phyloP scores from a whole-genome alignment of 2,888 invertebrate genomes.

The Yponomeuta sedellus region DNA sequence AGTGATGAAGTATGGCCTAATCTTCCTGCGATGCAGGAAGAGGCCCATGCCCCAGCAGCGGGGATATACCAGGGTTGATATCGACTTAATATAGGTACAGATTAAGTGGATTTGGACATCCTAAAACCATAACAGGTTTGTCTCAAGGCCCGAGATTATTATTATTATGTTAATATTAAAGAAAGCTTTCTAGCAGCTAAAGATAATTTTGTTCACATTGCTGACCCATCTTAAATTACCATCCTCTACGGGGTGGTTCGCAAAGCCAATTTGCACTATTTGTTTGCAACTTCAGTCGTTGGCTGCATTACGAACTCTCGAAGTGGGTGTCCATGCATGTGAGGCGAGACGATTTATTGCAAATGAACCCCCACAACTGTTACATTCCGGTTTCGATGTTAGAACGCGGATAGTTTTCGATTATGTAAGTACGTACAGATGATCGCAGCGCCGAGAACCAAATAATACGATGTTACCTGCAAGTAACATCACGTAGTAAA shows the following conservation, averaged over 20 bases:
- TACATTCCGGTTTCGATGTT: neutral
- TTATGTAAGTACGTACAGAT: neutral
- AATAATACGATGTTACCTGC: neutral
- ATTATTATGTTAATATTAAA: too few species aligned
- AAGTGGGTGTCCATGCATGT: neutral
- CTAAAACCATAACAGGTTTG: too few species aligned
- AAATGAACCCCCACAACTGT: neutral
- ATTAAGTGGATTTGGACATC: too few species aligned
- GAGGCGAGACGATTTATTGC: neutral
- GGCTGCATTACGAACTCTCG: neutral
- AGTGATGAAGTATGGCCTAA: too few species aligned
- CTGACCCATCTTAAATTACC: neutral
- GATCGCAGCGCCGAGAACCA: neutral
- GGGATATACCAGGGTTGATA: too few species aligned
- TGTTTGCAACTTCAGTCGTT: neutral
- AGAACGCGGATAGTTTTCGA: neutral
- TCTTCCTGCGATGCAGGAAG: too few species aligned
- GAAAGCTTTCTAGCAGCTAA: too few species aligned
- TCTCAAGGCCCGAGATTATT: too few species aligned
- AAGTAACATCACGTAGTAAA: neutral
- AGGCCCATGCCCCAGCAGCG: too few species aligned
- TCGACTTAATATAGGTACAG: too few species aligned
- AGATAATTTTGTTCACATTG: too few species aligned
- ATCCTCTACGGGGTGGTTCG: neutral
- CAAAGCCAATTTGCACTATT: constrained; percentile 1